A percentile compares a stretch with the other conserved stretches of the same genome.
These are phyloP conservation scores for Onychostruthus taczanowskii DNA, from an alignment of 2,113 vertebrate species.

Conservation along the genomic window DNA sequence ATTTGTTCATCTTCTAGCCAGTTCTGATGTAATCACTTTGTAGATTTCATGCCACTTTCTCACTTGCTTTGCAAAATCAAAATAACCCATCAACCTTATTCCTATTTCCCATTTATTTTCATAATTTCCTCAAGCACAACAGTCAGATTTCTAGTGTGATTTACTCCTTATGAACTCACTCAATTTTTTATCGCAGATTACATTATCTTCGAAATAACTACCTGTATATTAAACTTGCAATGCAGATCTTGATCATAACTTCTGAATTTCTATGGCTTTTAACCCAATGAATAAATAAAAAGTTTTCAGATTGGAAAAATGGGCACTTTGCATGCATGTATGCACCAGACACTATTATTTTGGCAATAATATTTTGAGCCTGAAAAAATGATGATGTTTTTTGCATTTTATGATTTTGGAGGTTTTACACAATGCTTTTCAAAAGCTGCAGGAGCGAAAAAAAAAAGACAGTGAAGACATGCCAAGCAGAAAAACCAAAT, in stretches of 20 bases:
- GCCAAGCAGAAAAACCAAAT: not conserved
- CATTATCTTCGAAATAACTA: not conserved
- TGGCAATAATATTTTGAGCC: not conserved
- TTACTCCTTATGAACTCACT: conserved; percentile 1
- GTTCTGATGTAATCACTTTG: not conserved
- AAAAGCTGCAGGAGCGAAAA: not conserved
- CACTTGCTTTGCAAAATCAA: conserved; percentile 12
- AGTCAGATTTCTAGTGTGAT: conserved; percentile 17
- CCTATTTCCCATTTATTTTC: conserved; percentile 21
- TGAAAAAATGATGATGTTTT: not conserved
- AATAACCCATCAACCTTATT: not conserved
- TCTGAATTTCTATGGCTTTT: not conserved
- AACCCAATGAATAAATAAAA: not conserved
- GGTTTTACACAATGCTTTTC: not conserved
- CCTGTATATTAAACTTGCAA: not conserved
- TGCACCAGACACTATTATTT: not conserved
- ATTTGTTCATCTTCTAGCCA: conserved; percentile 1
- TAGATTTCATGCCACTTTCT: not conserved
- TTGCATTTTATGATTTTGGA: not conserved
- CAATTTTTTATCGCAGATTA: not conserved
- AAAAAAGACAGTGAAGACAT: not conserved
- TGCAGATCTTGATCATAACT: not conserved
- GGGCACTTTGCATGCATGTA: not conserved
- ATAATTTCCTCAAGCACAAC: not conserved
- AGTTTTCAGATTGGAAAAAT: not conserved